Percentiles rank a stretch among this genome's conserved stretches.
These are phyloP conservation scores for Yponomeuta malinellus DNA, from an alignment of 2,888 invertebrate species.

Conservation along the genomic window DNA sequence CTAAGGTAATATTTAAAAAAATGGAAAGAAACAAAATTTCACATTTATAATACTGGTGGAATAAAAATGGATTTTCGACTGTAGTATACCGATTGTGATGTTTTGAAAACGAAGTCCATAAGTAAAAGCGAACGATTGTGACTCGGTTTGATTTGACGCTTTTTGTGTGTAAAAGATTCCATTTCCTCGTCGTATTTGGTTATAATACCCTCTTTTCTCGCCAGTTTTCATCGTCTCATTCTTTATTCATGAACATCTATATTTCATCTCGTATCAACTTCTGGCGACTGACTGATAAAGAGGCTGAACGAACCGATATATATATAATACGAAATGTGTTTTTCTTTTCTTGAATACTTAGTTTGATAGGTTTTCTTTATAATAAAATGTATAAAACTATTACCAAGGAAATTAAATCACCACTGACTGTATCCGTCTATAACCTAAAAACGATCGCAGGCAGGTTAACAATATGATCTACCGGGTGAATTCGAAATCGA, in stretches of 20 bases:
- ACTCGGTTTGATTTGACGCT: constrained; percentile 20
- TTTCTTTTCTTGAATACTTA: constrained; percentile 11
- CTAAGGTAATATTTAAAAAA: too few species aligned
- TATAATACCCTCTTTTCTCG: constrained; percentile 34
- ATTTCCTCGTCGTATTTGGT: constrained; percentile 30
- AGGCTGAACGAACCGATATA: constrained; percentile 16
- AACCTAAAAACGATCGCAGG: too few species aligned
- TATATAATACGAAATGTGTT: constrained; percentile 11
- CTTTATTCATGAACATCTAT: constrained; percentile 53
- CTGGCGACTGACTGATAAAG: constrained; percentile 25
- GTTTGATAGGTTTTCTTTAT: too few species aligned
- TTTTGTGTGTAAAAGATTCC: constrained; percentile 26
- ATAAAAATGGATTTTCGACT: too few species aligned
- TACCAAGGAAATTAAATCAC: too few species aligned
- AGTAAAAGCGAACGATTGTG: background rate
- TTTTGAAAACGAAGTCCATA: background rate
- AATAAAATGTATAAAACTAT: too few species aligned
- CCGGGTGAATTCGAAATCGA: too few species aligned
- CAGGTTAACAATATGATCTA: too few species aligned
- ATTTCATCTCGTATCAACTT: constrained; percentile 44
- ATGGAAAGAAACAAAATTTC: too few species aligned
- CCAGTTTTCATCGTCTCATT: constrained; percentile 49
- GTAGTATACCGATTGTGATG: background rate
- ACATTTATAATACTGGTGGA: too few species aligned
- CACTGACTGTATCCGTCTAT: too few species aligned